These are phyloP conservation scores for Argyrosomus regius DNA, from an alignment of 2,797 vertebrate genomes.

Conservation along the genomic window DNA sequence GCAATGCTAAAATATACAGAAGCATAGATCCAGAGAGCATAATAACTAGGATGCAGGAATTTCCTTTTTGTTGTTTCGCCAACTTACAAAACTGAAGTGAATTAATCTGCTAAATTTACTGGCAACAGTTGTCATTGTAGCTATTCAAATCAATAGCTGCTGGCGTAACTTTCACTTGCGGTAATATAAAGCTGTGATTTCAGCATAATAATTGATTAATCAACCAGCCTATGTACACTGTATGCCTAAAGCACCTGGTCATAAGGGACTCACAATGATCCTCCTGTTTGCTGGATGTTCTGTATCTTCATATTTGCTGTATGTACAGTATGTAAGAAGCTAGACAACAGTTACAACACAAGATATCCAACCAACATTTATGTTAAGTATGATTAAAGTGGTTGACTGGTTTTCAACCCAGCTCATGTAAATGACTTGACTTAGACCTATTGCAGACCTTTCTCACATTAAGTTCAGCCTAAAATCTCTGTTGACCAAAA, in stretches of 20 bases:
- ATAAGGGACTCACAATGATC: neutral
- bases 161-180: neutral
- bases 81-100: neutral
- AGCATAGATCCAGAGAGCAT: no score
- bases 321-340: neutral
- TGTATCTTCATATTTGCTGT: neutral
- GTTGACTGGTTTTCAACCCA: slow-evolving; percentile 19
- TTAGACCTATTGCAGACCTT: neutral
- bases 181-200: neutral
- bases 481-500: slow-evolving; percentile 15
- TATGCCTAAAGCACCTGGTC: no score
- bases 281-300: neutral
- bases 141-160: neutral
- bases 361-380: neutral
- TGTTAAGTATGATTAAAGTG: slow-evolving; percentile 13
- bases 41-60: neutral
- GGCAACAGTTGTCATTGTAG: neutral
- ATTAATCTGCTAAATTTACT: neutral
- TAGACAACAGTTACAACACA: neutral
- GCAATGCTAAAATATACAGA: no score
- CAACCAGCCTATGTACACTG: neutral
- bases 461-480: slow-evolving; percentile 2
- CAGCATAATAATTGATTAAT: neutral
- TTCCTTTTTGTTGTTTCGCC: neutral
- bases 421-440: slow-evolving; percentile 28